phyloP scores from a whole-genome alignment of 2,888 invertebrate species.

The Pyrgus malvae region DNA sequence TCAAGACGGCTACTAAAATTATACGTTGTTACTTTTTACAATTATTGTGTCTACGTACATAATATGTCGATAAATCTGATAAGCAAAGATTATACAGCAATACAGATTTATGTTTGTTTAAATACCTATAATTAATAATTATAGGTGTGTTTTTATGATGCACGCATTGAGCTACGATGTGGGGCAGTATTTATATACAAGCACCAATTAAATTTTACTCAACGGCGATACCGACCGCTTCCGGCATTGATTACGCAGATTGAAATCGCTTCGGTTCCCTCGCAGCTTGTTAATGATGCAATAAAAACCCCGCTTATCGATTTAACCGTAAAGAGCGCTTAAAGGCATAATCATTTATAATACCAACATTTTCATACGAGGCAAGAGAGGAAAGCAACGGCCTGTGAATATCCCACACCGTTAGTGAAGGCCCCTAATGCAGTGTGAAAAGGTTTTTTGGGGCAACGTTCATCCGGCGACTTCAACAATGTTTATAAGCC shows the following conservation, averaged over 20 bases:
- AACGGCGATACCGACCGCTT: constrained; percentile 52
- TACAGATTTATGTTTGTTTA: background rate
- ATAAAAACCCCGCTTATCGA: constrained; percentile 79
- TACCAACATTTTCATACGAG: constrained; percentile 70
- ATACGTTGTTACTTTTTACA: too few species aligned
- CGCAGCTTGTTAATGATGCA: constrained; percentile 73
- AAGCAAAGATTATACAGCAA: too few species aligned
- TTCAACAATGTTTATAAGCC: too few species aligned
- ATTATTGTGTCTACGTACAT: too few species aligned
- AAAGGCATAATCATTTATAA: constrained; percentile 73
- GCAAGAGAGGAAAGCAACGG: constrained; percentile 26
- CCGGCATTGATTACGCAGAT: constrained; percentile 74
- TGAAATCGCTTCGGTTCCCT: constrained; percentile 71
- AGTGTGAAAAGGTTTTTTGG: constrained; percentile 1
- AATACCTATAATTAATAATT: background rate
- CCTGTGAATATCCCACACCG: background rate
- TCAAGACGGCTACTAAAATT: too few species aligned
- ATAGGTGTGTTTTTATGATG: constrained; percentile 12
- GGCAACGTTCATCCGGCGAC: too few species aligned
- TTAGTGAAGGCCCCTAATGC: background rate
- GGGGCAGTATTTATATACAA: constrained; percentile 44
- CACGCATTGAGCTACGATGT: constrained; percentile 8
- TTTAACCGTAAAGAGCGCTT: constrained; percentile 72
- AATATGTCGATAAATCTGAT: too few species aligned
- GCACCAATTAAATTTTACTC: constrained; percentile 55